Evolutionary conservation across 2,888 invertebrate genomes (phyloP), one percentile per base, ranked within the genome.

Genomic region (Abrostola triplasia): DNA sequence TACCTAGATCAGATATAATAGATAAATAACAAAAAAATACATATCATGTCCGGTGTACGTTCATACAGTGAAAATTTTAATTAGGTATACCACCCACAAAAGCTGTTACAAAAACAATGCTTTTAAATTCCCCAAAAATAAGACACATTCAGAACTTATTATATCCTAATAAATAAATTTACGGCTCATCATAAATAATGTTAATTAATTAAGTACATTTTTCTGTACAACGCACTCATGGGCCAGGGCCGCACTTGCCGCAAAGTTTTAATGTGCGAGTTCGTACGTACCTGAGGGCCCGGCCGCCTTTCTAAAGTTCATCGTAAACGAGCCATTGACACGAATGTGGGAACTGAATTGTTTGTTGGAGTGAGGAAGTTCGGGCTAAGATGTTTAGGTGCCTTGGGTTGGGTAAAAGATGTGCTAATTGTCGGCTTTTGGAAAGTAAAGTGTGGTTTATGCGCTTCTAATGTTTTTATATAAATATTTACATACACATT

Each of bases 191-290:
- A 67, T 65, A 72, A 79, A 75, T 73, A 71, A 76, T 72, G 70
- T 78, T 82, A 82, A 80, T 77, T 74, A 88, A 88, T 85, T 82
- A 80, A 80, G 77, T 82, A 83, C 79, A 87, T 90, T 90, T 91
- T 90, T 90, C 82, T 83, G 84, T 85, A 77, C 91, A 90, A 92
- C 92, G 92, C 85, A 84, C 84, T 82, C 79, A 73, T 73, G 81
- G 74, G 77, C 83, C 84, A 78, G 84, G 80, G 82, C 75, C 72
- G 68, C 88, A 90, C 88, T 91, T 88, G 76, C 80, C 80, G 59
- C 76, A 88, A 93, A 92, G 90, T 92, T 93, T 93, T 92, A 93
- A 93, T 92, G 92, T 84, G 53, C 36, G 73, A 79, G 78, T 73
- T 73, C 50, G 61, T 67, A 63, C 48, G 67, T 69, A 71, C 74